A percentile compares a stretch with the other conserved stretches of the same genome.
These are phyloP conservation scores for Cephus cinctus DNA, from an alignment of 1,140 invertebrate species.

Conservation along the genomic window DNA sequence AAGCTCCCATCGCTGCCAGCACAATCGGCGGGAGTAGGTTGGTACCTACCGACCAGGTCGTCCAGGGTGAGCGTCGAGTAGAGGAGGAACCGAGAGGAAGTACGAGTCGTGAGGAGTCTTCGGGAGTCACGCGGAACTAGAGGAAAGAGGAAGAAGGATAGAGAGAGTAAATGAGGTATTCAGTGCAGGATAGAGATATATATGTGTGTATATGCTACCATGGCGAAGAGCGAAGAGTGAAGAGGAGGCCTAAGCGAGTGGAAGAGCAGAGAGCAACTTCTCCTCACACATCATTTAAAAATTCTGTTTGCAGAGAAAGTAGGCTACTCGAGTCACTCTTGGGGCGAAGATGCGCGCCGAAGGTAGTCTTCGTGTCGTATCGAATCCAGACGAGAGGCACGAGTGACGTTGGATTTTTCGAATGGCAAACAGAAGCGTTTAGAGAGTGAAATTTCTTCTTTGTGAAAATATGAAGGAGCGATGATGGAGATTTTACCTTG, in stretches of 20 bases:
- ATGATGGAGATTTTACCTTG: no score
- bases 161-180: slow-evolving; percentile 2
- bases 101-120: slow-evolving; percentile 9
- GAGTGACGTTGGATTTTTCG: no score
- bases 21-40: slow-evolving; percentile 20
- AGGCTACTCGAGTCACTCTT: slow-evolving; percentile 35
- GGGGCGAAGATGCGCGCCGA: slow-evolving; percentile 24
- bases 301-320: slow-evolving; percentile 53
- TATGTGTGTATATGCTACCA: neutral
- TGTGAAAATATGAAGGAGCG: no score
- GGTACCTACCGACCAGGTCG: slow-evolving; percentile 8
- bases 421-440: no score
- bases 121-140: neutral
- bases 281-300: slow-evolving; percentile 36
- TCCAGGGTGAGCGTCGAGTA: slow-evolving; percentile 41
- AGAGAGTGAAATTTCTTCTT: no score
- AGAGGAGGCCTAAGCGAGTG: slow-evolving; percentile 12
- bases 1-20: slow-evolving; percentile 10
- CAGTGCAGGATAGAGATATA: neutral
- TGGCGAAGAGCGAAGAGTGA: slow-evolving; percentile 7
- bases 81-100: slow-evolving; percentile 26
- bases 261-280: slow-evolving; percentile 24
- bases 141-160: neutral
- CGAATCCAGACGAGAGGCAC: no score
- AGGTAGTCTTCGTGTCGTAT: no score